Evolutionary conservation across 2,113 vertebrate genomes (phyloP).

Genomic region (Chlorocebus sabaeus): DNA sequence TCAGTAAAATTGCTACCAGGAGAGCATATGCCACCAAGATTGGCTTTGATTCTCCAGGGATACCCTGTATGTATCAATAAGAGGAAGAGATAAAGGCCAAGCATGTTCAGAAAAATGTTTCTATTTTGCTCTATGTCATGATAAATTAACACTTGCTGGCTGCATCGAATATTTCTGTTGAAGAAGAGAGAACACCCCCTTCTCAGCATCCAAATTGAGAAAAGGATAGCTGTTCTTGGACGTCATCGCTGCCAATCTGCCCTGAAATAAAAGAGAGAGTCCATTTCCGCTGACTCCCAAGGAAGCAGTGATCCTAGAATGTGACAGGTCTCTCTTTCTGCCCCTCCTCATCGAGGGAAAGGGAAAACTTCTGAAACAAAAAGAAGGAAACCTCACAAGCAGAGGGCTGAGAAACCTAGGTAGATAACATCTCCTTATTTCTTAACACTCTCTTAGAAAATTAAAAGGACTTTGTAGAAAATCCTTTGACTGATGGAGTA

Average conservation of each 20-base stretch:
- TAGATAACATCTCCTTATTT: not conserved
- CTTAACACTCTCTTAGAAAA: not conserved
- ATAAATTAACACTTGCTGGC: slow-evolving; percentile 2
- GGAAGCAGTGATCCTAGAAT: not conserved
- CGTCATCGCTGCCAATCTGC: not conserved
- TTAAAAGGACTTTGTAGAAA: not conserved
- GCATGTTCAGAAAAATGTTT: not conserved
- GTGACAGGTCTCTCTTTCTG: not conserved
- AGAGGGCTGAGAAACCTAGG: not conserved
- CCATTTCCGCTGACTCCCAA: not conserved
- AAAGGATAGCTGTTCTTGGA: not conserved
- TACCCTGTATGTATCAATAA: not conserved
- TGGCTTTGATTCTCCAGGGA: not conserved
- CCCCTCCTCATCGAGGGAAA: not conserved
- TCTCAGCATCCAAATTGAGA: not conserved
- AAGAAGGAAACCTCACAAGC: not conserved
- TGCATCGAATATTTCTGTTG: not conserved
- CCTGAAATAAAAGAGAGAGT: slow-evolving; percentile 4
- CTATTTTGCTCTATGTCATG: not conserved
- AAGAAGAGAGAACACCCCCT: not conserved
- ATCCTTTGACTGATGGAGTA: not conserved
- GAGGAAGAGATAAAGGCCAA: not conserved
- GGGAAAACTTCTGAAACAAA: not conserved
- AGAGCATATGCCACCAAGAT: not conserved
- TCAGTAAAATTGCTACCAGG: not conserved